Evolutionary conservation across 1,140 invertebrate genomes (phyloP).

Genomic region (Drosophila neocordata): DNA sequence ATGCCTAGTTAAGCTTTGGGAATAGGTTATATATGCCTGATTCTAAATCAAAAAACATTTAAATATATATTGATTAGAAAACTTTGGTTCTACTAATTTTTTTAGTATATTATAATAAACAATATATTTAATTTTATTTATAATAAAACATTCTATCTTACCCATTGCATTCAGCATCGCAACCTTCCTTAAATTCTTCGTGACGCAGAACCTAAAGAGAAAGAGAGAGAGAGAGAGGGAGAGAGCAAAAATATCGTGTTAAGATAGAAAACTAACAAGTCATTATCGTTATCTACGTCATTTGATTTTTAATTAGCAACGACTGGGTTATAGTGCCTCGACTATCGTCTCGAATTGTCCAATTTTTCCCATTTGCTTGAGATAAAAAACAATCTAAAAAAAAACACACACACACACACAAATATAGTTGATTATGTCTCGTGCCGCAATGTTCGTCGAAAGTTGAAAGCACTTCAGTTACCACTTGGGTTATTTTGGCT

Average conservation of each 20-base stretch:
- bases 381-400: constrained; percentile 40
- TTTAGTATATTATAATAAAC: too few species aligned
- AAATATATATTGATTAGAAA: too few species aligned
- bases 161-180: constrained; percentile 98
- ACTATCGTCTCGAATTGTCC: too few species aligned
- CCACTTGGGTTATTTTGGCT: neutral
- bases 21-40: too few species aligned
- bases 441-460: neutral
- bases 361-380: constrained; percentile 16
- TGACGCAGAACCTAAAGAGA: constrained; percentile 92
- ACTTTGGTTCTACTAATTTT: too few species aligned
- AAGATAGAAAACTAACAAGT: constrained; percentile 25
- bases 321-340: neutral
- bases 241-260: neutral
- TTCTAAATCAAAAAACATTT: too few species aligned
- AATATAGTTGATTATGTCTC: constrained; percentile 5
- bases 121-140: too few species aligned
- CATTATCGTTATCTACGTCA: constrained; percentile 25
- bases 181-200: constrained; percentile 98
- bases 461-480: neutral
- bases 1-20: too few species aligned
- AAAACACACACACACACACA: too few species aligned
- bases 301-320: constrained; percentile 45
- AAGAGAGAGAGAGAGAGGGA: constrained; percentile 11
- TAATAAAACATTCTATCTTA: constrained; percentile 83